Base-by-base conservation (phyloP, 1,140 invertebrate species). In the Daktulosphaira vitifoliae region DNA sequence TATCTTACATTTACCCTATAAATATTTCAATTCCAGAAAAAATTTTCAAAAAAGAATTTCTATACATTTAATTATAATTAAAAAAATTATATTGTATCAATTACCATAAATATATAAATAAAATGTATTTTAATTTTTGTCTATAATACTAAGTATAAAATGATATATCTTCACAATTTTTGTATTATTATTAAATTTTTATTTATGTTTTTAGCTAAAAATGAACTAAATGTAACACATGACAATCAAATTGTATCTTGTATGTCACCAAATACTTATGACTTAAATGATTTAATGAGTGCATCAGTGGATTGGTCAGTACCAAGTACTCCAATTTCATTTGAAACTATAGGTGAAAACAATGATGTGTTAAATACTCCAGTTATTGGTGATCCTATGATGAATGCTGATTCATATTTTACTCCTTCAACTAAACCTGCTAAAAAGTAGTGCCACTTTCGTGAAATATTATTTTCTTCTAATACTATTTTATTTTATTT, bases 241-340 rank as follows among this genome's bases (percentile, higher is more conserved):
- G 56, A 62, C 13, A 62, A 62, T 48, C 56, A 62, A 48, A 62
- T 62, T 48, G 56, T 62, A 2, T 62, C 56, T 20, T 62, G 56
- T 48, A 23, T 62, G 29, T 62, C 56, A 33, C 56, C 56, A 22
- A 62, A 62, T 20, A 62, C 42, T 8, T 62, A 62, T 22, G 56
- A 62, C 29, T 16, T 62, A 29, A 62, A 48, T 48, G 56, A 62
- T 48, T 46, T 62, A n/a, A 62, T 62, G 42, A 62, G 23, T 20
- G 56, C 56, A 46, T 62, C 56, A 9, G 56, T 16, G 18, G 56
- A 62, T 16, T 62, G 56, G 56, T 23, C 56, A 33, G 11, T 62
- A 48, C 56, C 56, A 15, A 62, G 29, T 6, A 62, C 56, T 20
- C 56, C 56, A 3, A n/a, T 48, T 3, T 48, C 56, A 1, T 62